phyloP scores from a whole-genome alignment of 2,113 vertebrate species.

The Lophura nycthemera region DNA sequence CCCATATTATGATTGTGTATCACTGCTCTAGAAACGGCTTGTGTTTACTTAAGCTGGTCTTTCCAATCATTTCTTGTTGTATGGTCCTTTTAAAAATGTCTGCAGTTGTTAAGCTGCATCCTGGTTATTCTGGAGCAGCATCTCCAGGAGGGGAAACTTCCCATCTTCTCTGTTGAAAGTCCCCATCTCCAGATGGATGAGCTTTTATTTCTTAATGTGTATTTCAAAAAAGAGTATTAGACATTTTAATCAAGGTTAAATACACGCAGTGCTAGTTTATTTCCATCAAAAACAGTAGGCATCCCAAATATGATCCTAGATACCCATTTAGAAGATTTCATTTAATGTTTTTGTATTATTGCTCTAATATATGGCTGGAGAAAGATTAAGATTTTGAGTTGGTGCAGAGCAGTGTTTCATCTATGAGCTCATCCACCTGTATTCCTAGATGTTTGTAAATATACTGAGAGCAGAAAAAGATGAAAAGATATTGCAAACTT shows the following conservation, averaged over 20 bases:
- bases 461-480: background rate
- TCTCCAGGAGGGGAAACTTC: background rate
- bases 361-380: background rate
- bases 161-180: background rate
- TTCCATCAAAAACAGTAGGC: background rate
- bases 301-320: background rate
- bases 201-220: background rate
- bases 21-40: background rate
- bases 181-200: background rate
- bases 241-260: background rate
- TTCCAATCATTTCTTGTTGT: background rate
- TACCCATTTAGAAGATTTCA: background rate
- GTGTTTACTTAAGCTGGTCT: background rate
- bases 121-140: background rate
- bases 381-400: background rate
- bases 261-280: background rate
- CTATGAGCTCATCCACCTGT: background rate
- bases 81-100: background rate
- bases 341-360: background rate
- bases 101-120: background rate
- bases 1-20: fast-evolving
- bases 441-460: background rate
- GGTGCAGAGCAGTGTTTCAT: background rate
- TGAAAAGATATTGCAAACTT: background rate
- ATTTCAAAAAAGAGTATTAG: background rate